A percentile compares a stretch with the other conserved stretches of the same genome.
Conservation (phyloP, 1,140 invertebrate genomes). For the Anoplophora glabripennis region DNA sequence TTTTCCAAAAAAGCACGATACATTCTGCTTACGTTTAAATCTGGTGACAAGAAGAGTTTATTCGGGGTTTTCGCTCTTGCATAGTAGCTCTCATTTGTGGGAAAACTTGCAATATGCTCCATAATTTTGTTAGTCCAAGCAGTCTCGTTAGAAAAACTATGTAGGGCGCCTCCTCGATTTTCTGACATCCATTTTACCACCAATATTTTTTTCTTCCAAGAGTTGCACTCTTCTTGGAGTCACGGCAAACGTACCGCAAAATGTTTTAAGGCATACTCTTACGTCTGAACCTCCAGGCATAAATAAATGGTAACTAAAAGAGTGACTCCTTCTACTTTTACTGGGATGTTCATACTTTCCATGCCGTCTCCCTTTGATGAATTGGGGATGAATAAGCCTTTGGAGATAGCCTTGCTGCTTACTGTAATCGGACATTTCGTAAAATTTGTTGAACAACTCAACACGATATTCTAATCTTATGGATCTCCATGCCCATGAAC, state of each 20-base stretch:
- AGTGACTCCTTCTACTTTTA: constrained; percentile 2
- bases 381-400: neutral
- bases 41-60: constrained; percentile 4
- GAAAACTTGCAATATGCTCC: constrained; percentile 4
- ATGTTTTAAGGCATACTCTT: too few species aligned
- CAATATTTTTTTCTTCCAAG: neutral
- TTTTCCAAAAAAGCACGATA: constrained; percentile 1
- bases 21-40: neutral
- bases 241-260: neutral
- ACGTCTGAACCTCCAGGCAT: neutral
- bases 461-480: too few species aligned
- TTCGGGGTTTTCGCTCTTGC: constrained; percentile 3
- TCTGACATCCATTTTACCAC: neutral
- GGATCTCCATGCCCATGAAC: too few species aligned
- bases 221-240: constrained; percentile 1
- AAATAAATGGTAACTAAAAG: neutral
- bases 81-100: neutral
- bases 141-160: neutral
- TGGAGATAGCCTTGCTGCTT: neutral
- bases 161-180: neutral
- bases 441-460: too few species aligned
- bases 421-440: neutral
- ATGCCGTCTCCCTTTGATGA: neutral
- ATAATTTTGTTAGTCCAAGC: constrained; percentile 1
- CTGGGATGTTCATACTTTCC: neutral